These are phyloP conservation scores for Macaca nemestrina DNA, from an alignment of 2,113 vertebrate genomes.

Conservation along the genomic window DNA sequence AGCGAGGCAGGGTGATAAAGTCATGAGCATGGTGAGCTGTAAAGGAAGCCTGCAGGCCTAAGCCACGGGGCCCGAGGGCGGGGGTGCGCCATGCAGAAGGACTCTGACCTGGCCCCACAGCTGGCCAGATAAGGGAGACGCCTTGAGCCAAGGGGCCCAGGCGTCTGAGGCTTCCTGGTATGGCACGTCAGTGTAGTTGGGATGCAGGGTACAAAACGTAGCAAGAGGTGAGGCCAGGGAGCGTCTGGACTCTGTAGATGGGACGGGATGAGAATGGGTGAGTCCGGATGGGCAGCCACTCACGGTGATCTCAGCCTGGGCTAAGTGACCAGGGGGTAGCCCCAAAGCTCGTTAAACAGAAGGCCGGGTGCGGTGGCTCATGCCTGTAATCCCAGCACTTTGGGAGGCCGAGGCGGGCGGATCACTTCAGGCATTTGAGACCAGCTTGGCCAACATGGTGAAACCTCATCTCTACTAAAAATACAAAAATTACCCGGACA, in stretches of 20 bases:
- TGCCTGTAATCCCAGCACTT: too few relatives aligned
- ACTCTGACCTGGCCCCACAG: neutral
- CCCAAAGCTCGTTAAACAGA: neutral
- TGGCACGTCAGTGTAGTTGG: fast-evolving
- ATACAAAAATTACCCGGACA: too few relatives aligned
- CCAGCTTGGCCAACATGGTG: too few relatives aligned
- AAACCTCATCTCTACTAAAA: too few relatives aligned
- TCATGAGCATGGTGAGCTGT: neutral
- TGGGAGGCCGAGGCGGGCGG: fast-evolving
- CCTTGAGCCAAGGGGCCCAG: neutral
- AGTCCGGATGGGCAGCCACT: neutral
- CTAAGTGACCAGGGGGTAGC: neutral
- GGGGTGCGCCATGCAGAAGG: neutral
- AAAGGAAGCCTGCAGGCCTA: neutral
- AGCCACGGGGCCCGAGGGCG: neutral
- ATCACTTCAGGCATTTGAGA: too few relatives aligned
- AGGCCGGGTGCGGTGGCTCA: too few relatives aligned
- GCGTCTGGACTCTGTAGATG: neutral
- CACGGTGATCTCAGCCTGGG: neutral
- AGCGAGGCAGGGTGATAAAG: neutral
- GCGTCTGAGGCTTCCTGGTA: neutral
- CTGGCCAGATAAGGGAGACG: neutral
- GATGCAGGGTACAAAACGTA: neutral
- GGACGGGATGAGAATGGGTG: neutral
- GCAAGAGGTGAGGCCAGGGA: neutral